phyloP scores from a whole-genome alignment of 30 jellyfish, hydroid and myxozoan genomes.

The Chironex yamaguchii region DNA sequence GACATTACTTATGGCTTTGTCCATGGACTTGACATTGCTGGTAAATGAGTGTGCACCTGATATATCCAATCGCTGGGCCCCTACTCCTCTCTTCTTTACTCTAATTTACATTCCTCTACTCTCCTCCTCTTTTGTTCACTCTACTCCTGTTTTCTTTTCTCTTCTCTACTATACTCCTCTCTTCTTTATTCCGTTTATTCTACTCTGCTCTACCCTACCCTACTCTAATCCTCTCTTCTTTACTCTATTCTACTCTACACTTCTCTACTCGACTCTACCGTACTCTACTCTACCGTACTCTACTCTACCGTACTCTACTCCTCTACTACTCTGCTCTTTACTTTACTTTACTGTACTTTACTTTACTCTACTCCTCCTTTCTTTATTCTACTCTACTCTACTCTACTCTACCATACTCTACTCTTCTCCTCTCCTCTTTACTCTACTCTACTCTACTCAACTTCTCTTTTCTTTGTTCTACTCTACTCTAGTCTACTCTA shows the following conservation, averaged over 20 bases:
- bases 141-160: background rate
- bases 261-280: background rate
- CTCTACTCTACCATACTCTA: background rate
- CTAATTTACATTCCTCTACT: background rate
- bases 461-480: background rate
- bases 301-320: background rate
- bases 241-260: background rate
- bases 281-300: background rate
- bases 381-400: background rate
- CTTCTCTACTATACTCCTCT: background rate
- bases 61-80: too few relatives aligned
- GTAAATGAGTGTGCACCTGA: too few relatives aligned
- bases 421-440: background rate
- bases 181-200: background rate
- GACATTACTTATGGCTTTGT: too few relatives aligned
- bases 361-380: background rate
- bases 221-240: conserved; percentile 8
- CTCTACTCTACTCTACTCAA: background rate
- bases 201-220: background rate
- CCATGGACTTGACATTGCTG: too few relatives aligned
- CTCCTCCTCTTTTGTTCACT: background rate
- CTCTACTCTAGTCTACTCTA: background rate
- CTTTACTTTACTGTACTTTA: background rate
- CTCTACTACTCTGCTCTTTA: background rate
- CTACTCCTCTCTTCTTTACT: background rate